Base-by-base conservation (phyloP, 2,797 vertebrate genomes). In the Megaceryle alcyon region DNA sequence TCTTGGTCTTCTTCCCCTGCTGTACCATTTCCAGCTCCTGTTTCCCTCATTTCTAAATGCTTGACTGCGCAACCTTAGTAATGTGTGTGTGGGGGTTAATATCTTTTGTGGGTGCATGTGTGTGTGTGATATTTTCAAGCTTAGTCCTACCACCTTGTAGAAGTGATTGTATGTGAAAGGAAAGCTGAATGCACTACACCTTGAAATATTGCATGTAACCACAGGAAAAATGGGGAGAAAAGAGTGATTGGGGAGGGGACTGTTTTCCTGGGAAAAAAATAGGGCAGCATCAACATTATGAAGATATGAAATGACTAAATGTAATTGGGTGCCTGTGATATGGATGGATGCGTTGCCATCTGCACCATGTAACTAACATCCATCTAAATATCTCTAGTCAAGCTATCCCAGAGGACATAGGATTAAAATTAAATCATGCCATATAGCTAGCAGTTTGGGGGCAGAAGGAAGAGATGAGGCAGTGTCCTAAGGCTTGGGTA, bases 291-390 rank as follows among this genome's bases (percentile, higher is more conserved):
- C 90, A 85, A 75, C 88, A 65, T 90, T 86, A 88, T 77, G 71
- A 94, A 95, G 86, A 79, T 76, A 88, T 81, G 81, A 95, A 93
- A 94, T 90, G 64, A 46, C 78, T 93, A 89, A 92, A 96, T 96
- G 63, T 95, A 96, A 97, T 94, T 92, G 95, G 75, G 84, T 94
- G 81, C 70, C 95, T 69, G 77, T 92, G 95, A 97, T 96, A 95
- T 97, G 96, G 91, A 94, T 92, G 90, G 95, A 94, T 88, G 83
- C 77, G 96, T 95, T 91, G 73, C 96, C 93, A 96, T 96, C 96
- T 97, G 96, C 92, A 80, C 69, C n/a, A 17, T 79, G 84, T 92
- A 78, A 75, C 91, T 87, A 65, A 92, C 88, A 97, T 97, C 92
- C 88, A 95, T 95, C 95, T 96, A 97, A 96, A 98, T 94, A 96